Conservation (phyloP, 2,797 vertebrate genomes). For the Sebastolobus alascanus region DNA sequence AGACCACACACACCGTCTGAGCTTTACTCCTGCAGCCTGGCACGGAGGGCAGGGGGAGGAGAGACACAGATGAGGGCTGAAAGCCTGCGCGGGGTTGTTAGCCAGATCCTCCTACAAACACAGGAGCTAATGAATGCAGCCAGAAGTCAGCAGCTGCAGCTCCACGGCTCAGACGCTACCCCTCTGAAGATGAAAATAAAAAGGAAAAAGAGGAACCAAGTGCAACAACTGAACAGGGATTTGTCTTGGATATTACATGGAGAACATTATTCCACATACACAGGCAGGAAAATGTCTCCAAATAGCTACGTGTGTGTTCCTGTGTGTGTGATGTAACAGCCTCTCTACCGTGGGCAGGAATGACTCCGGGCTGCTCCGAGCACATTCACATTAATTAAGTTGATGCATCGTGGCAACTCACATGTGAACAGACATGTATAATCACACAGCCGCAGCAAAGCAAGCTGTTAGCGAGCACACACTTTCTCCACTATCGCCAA, state of each 20-base stretch:
- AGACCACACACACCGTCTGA: constrained; percentile 49
- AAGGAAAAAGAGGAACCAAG: constrained; percentile 7
- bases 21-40: constrained; percentile 46
- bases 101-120: constrained; percentile 58
- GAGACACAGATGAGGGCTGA: constrained; percentile 61
- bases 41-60: constrained; percentile 36
- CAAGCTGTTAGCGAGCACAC: constrained; percentile 65
- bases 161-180: constrained; percentile 15
- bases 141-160: constrained; percentile 65
- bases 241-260: constrained; percentile 17
- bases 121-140: constrained; percentile 65
- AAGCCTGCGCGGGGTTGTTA: constrained; percentile 45
- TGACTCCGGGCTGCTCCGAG: constrained; percentile 72
- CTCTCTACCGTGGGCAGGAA: constrained; percentile 69
- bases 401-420: constrained; percentile 79
- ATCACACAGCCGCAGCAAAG: constrained; percentile 59
- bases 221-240: constrained; percentile 20
- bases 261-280: constrained; percentile 17
- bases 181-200: constrained; percentile 11
- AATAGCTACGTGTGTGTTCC: constrained; percentile 24
- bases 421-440: constrained; percentile 74
- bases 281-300: constrained; percentile 35
- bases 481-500: constrained; percentile 4
- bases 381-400: constrained; percentile 80
- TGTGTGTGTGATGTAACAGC: constrained; percentile 71